A percentile compares a stretch with the other conserved stretches of the same genome.
These are phyloP conservation scores for Coleophora flavipennella DNA, from an alignment of 2,888 invertebrate species.

Conservation along the genomic window DNA sequence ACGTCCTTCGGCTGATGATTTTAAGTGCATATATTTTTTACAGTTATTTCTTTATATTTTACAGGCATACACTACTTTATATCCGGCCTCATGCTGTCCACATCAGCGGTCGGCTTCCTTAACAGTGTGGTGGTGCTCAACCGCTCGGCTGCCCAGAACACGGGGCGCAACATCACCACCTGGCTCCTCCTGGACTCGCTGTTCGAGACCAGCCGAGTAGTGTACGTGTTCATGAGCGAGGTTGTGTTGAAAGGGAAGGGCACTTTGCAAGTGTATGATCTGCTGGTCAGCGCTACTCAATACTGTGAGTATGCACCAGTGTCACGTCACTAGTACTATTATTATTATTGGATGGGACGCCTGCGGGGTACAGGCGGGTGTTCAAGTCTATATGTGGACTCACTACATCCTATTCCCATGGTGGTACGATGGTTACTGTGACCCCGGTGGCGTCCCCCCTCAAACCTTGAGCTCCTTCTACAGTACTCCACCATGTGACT, in stretches of 20 bases:
- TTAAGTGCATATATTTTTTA: too few species aligned
- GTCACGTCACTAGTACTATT: too few species aligned
- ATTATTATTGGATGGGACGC: too few species aligned
- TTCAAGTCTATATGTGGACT: too few species aligned
- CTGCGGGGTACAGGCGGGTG: too few species aligned
- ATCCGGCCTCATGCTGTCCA: slow-evolving; percentile 43
- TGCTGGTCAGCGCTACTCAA: slow-evolving; percentile 49
- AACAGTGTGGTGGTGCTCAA: slow-evolving; percentile 53
- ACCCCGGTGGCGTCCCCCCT: too few species aligned
- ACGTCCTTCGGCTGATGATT: too few species aligned
- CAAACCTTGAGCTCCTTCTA: too few species aligned
- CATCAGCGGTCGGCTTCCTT: slow-evolving; percentile 50
- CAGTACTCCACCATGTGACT: too few species aligned
- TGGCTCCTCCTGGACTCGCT: slow-evolving; percentile 59
- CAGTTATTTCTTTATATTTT: too few species aligned
- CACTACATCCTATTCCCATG: too few species aligned
- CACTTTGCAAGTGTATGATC: slow-evolving; percentile 43
- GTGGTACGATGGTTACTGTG: too few species aligned
- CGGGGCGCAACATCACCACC: slow-evolving; percentile 44
- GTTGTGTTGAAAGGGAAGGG: slow-evolving; percentile 48
- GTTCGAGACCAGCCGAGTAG: slow-evolving; percentile 55
- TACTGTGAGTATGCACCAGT: slow-evolving; percentile 40
- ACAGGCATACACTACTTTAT: slow-evolving; percentile 56
- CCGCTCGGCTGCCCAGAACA: slow-evolving; percentile 33
- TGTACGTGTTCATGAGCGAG: slow-evolving; percentile 55